A percentile compares a stretch with the other conserved stretches of the same genome.
Conservation (phyloP, 1,140 invertebrate genomes). For the Zeugodacus cucurbitae region DNA sequence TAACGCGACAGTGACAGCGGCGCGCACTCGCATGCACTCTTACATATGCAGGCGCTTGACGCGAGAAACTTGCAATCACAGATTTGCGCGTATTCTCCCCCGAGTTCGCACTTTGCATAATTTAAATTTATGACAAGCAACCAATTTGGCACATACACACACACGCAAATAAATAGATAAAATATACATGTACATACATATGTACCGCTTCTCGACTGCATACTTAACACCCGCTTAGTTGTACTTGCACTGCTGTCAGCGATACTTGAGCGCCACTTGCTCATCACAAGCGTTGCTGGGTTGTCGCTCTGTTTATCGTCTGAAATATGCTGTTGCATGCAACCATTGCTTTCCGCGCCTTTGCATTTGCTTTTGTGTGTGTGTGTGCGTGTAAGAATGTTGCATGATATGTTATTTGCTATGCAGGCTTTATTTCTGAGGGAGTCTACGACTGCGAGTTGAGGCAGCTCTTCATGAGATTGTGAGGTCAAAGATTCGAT, state of each 20-base stretch:
- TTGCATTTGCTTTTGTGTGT: not conserved
- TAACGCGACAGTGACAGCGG: not conserved
- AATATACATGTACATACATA: not conserved
- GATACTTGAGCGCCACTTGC: conserved; percentile 18
- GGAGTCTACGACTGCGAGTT: not conserved
- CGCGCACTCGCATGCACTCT: not conserved
- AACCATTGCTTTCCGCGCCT: not conserved
- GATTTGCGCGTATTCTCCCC: not conserved
- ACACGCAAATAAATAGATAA: not conserved
- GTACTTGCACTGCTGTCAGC: conserved; percentile 13
- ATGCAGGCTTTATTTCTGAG: not conserved
- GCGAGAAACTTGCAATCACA: not conserved
- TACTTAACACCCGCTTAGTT: conserved; percentile 30
- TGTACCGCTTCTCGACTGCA: not conserved
- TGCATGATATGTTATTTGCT: not conserved
- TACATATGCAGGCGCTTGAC: not conserved
- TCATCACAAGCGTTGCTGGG: not conserved
- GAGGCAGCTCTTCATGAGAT: not conserved
- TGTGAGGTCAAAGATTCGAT: not conserved
- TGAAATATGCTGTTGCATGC: conserved; percentile 18
- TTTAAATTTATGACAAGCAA: conserved; percentile 33
- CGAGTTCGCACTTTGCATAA: not conserved
- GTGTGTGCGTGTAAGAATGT: not conserved
- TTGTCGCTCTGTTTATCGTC: not conserved
- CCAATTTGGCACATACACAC: not conserved